phyloP scores from a whole-genome alignment of 2,113 vertebrate species.

The Myanophis thanlyinensis region DNA sequence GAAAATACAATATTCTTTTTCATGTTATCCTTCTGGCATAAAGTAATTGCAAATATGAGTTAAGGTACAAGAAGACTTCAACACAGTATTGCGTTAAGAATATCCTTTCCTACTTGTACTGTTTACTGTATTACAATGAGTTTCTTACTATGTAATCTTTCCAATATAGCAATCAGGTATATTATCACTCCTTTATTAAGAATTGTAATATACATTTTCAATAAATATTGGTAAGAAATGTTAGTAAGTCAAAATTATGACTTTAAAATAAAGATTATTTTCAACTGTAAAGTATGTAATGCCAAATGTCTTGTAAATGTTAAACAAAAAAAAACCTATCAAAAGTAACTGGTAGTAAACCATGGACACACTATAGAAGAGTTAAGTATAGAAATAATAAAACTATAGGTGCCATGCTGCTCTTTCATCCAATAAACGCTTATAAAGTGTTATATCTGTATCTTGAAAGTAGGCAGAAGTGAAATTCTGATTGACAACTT shows the following conservation, averaged over 20 bases:
- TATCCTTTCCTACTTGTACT: neutral
- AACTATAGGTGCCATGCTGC: neutral
- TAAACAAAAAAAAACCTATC: neutral
- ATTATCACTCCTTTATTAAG: neutral
- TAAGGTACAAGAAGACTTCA: neutral
- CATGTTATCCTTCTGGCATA: neutral
- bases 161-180: neutral
- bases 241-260: neutral
- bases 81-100: too few species aligned
- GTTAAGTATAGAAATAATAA: neutral
- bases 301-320: neutral
- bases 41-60: neutral
- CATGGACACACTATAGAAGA: neutral
- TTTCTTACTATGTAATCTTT: neutral
- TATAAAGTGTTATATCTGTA: neutral
- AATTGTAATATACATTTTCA: neutral
- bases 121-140: neutral
- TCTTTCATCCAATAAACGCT: neutral
- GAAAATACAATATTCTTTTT: neutral
- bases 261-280: neutral
- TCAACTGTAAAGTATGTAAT: neutral
- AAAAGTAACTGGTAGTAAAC: neutral
- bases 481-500: neutral
- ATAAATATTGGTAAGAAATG: neutral
- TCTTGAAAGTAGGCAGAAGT: neutral